These are phyloP conservation scores for Corvus hawaiiensis DNA, from an alignment of 2,113 vertebrate species.

Conservation along the genomic window DNA sequence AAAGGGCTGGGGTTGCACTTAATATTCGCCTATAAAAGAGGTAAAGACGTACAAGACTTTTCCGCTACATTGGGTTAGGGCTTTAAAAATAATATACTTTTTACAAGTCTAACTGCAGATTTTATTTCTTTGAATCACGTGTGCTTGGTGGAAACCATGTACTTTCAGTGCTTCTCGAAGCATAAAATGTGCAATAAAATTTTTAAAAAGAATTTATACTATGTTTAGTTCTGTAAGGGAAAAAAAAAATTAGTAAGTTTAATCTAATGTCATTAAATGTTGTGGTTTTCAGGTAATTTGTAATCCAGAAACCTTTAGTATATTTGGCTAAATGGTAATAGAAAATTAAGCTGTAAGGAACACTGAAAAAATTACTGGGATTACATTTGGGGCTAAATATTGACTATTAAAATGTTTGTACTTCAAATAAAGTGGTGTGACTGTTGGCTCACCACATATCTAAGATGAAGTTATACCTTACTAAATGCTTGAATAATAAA, in stretches of 20 bases:
- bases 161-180: conserved; percentile 43
- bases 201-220: conserved; percentile 45
- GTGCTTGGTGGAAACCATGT: conserved; percentile 48
- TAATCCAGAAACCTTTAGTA: conserved; percentile 58
- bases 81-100: conserved; percentile 58
- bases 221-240: conserved; percentile 42
- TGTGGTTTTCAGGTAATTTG: conserved; percentile 66
- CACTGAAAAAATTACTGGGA: conserved; percentile 18
- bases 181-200: conserved; percentile 60
- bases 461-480: background rate
- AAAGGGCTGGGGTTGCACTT: conserved; percentile 63
- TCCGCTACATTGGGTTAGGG: conserved; percentile 67
- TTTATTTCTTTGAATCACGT: conserved; percentile 47
- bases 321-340: background rate
- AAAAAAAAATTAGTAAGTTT: conserved; percentile 23
- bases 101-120: conserved; percentile 67
- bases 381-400: conserved; percentile 36
- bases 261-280: conserved; percentile 61
- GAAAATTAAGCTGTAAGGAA: conserved; percentile 29
- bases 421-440: background rate
- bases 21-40: conserved; percentile 67
- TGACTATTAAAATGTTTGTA: conserved; percentile 29
- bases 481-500: background rate
- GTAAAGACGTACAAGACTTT: conserved; percentile 64
- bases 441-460: background rate